Base-by-base conservation (phyloP, 2,888 invertebrate genomes). In the Dorcus hopei region DNA sequence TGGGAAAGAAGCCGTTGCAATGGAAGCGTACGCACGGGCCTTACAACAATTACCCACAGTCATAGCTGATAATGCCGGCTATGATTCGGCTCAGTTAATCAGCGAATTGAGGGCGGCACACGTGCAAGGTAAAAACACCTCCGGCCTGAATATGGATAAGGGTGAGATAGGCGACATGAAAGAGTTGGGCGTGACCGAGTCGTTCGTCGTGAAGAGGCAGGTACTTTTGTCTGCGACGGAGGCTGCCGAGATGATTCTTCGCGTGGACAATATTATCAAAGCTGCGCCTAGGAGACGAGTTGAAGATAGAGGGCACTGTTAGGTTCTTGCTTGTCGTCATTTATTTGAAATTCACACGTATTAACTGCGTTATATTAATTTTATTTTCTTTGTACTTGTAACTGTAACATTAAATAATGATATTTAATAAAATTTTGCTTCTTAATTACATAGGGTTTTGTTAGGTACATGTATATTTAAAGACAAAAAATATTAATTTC, bases 41-140 rank as follows among this genome's bases (percentile, higher is more conserved):
- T 84, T 99, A 48, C 85, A 90, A 61, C 86, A 94, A 69, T 81
- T 99, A 68, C 99, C 99, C 0, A 93, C 93, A 19, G 93, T 93
- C 56, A 97, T 99, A 64, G 96, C 97, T 40, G 99, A 99, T 79
- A 99, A 99, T 80, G 99, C 95, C 58, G 99, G 99, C 59, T 97
- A 93, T 77, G 99, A 99, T 82, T 96, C 97, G 47, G 94, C 97
- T 0, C 95, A 97, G 71, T 83, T 97, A 62, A 83, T 99, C 56
- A 90, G 95, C n/a, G 87, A 95, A 69, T 83, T 99, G 61, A 82
- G 96, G 64, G 97, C 99, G 7, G 86, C 87, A 7, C 98, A 99
- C 78, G 90, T 91, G 41, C 52, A 38, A 23, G 93, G 93, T 52
- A 86, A 90, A 61, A 78, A 76, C 65, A 88, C 90, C 2, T 84